A percentile compares a stretch with the other conserved stretches of the same genome.
phyloP scores from a whole-genome alignment of 1,140 invertebrate genomes.

The Phthorimaea operculella region DNA sequence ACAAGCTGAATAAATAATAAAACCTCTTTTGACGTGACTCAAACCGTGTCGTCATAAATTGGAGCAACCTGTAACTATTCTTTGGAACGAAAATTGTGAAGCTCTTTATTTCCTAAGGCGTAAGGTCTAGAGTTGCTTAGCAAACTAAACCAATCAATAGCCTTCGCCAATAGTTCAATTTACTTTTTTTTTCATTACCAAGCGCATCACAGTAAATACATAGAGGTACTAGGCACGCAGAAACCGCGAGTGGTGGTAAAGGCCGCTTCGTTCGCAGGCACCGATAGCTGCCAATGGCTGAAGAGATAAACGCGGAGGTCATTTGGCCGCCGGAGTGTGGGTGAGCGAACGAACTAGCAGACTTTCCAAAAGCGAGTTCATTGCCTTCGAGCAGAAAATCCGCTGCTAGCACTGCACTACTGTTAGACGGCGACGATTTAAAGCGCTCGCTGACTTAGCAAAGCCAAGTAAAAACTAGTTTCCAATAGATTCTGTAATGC shows the following conservation, averaged over 20 bases:
- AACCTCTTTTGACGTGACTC: no score
- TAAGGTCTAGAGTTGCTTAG: not conserved
- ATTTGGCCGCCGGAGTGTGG: constrained; percentile 3
- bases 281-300: constrained; percentile 17
- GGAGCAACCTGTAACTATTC: constrained; percentile 18
- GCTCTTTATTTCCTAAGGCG: not conserved
- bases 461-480: no score
- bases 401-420: not conserved
- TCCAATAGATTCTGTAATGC: no score
- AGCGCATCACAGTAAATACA: constrained; percentile 57
- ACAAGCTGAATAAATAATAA: no score
- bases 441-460: no score
- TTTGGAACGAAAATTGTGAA: not conserved
- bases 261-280: constrained; percentile 20
- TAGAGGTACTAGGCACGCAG: constrained; percentile 57
- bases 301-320: constrained; percentile 4
- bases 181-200: constrained; percentile 47
- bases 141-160: not conserved
- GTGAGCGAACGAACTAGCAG: not conserved
- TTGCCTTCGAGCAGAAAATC: not conserved
- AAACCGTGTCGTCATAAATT: constrained; percentile 7
- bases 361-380: not conserved
- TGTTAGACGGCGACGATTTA: not conserved
- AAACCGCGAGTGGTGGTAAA: constrained; percentile 28
- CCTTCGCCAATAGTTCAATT: constrained; percentile 30